These are phyloP conservation scores for Rhadinocentrus ornatus DNA, from an alignment of 2,797 vertebrate species.

Conservation along the genomic window DNA sequence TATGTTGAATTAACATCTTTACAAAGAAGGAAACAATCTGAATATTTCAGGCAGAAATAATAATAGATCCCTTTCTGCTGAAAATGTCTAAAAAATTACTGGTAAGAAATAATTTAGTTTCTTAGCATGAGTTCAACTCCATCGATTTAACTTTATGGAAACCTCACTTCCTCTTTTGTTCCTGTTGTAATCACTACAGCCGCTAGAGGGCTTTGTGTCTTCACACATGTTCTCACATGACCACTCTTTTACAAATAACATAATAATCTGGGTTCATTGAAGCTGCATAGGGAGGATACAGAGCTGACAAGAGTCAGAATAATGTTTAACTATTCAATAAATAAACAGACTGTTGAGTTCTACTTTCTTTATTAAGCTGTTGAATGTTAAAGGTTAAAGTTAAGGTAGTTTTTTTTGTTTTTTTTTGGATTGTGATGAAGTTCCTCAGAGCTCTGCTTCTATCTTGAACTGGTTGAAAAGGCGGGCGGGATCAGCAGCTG, in stretches of 20 bases:
- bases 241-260: not conserved
- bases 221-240: not conserved
- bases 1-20: not conserved
- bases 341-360: not conserved
- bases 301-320: not conserved
- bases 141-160: no score
- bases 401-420: not conserved
- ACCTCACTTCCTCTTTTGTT: not conserved
- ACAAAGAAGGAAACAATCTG: not conserved
- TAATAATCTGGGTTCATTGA: not conserved
- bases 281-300: not conserved
- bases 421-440: slow-evolving; percentile 66
- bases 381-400: not conserved
- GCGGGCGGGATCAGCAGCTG: slow-evolving; percentile 83
- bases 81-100: not conserved
- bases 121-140: not conserved
- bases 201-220: not conserved
- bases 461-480: slow-evolving; percentile 91
- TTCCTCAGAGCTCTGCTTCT: slow-evolving; percentile 84
- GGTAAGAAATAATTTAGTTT: not conserved
- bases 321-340: not conserved
- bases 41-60: not conserved
- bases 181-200: not conserved
- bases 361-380: not conserved
- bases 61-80: not conserved